Evolutionary conservation across 2,888 invertebrate species (phyloP).

Genomic region (Abrostola triplasia): DNA sequence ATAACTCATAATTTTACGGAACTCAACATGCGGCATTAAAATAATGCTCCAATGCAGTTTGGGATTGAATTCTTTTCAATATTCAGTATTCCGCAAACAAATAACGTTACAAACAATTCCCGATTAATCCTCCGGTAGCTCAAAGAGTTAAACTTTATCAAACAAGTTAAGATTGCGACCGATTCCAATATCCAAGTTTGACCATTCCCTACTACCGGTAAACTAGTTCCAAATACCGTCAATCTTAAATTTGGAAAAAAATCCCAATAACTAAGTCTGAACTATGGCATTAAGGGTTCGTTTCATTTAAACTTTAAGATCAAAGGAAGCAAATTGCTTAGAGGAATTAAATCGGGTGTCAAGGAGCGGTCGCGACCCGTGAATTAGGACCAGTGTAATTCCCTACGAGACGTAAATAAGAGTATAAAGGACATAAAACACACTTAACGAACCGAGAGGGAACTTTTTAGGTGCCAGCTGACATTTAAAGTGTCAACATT

Average conservation of each 20-base stretch:
- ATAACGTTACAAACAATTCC: not conserved
- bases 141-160: not conserved
- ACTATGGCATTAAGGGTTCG: conserved; percentile 15
- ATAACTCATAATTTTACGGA: no score
- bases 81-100: not conserved
- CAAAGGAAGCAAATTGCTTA: conserved; percentile 54
- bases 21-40: no score
- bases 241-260: not conserved
- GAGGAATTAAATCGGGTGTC: conserved; percentile 51
- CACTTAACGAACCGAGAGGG: conserved; percentile 36
- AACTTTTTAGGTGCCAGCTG: conserved; percentile 33
- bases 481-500: conserved; percentile 35
- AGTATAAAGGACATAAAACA: conserved; percentile 32
- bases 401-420: conserved; percentile 44
- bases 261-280: not conserved
- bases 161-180: not conserved
- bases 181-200: not conserved
- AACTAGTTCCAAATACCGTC: not conserved
- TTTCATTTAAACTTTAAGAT: conserved; percentile 55
- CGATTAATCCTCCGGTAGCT: not conserved
- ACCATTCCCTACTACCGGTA: not conserved
- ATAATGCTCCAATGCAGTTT: no score
- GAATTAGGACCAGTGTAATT: conserved; percentile 54
- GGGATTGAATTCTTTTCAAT: no score
- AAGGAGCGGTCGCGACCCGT: conserved; percentile 44